Conservation (phyloP, 2,888 invertebrate species). For the Cepaea hortensis region DNA sequence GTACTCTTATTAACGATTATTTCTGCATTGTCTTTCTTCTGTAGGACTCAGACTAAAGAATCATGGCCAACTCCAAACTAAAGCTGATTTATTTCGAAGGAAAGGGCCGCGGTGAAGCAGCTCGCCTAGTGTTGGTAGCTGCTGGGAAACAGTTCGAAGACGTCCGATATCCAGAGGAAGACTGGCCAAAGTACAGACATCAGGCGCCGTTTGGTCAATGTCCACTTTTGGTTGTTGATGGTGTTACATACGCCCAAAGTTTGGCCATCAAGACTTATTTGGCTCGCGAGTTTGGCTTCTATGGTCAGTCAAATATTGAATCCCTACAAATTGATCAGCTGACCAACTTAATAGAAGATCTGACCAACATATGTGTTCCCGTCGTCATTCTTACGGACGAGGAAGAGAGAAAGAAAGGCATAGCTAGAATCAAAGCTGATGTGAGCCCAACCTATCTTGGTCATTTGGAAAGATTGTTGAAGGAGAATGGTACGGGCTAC, state of each 20-base stretch:
- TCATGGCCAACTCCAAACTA: constrained; percentile 29
- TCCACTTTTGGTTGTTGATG: constrained; percentile 45
- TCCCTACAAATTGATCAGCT: constrained; percentile 51
- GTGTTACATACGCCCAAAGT: constrained; percentile 34
- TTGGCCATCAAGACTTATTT: constrained; percentile 44
- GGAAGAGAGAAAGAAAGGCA: not conserved
- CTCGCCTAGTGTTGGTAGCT: constrained; percentile 26
- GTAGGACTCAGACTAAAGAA: not conserved
- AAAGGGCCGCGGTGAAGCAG: constrained; percentile 25
- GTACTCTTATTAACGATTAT: too few species aligned
- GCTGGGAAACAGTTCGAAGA: constrained; percentile 36
- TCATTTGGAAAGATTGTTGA: constrained; percentile 17
- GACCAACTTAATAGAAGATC: constrained; percentile 49
- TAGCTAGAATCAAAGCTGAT: not conserved
- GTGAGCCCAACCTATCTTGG: constrained; percentile 6
- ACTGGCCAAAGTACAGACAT: constrained; percentile 34
- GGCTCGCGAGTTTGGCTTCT: constrained; percentile 51
- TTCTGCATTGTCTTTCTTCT: not conserved
- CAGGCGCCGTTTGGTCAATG: constrained; percentile 27
- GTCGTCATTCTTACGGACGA: not conserved
- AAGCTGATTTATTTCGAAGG: constrained; percentile 25
- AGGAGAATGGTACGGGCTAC: constrained; percentile 12
- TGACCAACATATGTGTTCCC: not conserved
- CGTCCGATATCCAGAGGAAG: not conserved
- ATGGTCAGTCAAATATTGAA: constrained; percentile 52